Percentiles rank a stretch among this genome's conserved stretches.
These are phyloP conservation scores for Lordiphosa clarofinis DNA, from an alignment of 1,140 invertebrate genomes.

Conservation along the genomic window DNA sequence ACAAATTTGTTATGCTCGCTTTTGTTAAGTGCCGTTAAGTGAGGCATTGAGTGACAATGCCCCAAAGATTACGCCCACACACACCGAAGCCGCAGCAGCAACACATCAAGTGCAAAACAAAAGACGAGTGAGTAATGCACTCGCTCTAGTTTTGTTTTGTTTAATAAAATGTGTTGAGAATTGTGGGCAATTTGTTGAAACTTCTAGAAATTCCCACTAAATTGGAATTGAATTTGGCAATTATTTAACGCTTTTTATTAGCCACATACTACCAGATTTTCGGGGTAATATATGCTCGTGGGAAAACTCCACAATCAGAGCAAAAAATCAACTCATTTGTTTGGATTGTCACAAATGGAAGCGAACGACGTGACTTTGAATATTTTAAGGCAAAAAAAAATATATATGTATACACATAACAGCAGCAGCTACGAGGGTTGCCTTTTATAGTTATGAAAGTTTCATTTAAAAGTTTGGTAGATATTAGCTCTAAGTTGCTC, in stretches of 20 bases:
- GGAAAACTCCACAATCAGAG: slow-evolving; percentile 27
- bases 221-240: slow-evolving; percentile 24
- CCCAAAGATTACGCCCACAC: slow-evolving; percentile 52
- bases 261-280: slow-evolving; percentile 7
- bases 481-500: no score
- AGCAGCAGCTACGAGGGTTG: no score
- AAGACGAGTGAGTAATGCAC: slow-evolving; percentile 34
- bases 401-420: neutral
- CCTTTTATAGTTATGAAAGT: no score
- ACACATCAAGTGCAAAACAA: slow-evolving; percentile 38
- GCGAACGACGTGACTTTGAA: slow-evolving; percentile 47
- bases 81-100: slow-evolving; percentile 5
- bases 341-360: slow-evolving; percentile 15
- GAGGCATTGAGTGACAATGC: slow-evolving; percentile 64
- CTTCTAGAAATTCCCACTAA: neutral
- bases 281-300: slow-evolving; percentile 28
- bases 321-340: slow-evolving; percentile 10
- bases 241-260: slow-evolving; percentile 43
- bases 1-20: slow-evolving; percentile 43
- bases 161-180: neutral
- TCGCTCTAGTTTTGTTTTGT: slow-evolving; percentile 32
- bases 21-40: slow-evolving; percentile 65
- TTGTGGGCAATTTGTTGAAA: neutral
- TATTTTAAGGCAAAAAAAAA: slow-evolving; percentile 38
- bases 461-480: no score